Evolutionary conservation across 2,797 vertebrate species (phyloP).

Genomic region (Pogoniulus pusillus): DNA sequence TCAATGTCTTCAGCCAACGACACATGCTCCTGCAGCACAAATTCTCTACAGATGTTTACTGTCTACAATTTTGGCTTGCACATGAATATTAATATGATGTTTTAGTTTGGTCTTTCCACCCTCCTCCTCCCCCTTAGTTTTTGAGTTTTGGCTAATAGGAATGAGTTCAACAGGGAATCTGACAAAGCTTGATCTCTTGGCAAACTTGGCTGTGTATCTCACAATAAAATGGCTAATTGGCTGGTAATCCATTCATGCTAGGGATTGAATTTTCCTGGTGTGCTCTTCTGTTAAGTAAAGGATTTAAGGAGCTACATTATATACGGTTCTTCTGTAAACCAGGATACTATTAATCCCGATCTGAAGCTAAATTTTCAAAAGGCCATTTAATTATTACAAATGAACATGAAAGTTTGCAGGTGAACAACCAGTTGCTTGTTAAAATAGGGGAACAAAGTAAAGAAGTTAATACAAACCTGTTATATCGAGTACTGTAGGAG

Average conservation of each 20-base stretch:
- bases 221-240: slow-evolving; percentile 65
- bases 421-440: not conserved
- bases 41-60: not conserved
- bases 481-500: slow-evolving; percentile 93
- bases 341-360: slow-evolving; percentile 31
- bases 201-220: slow-evolving; percentile 41
- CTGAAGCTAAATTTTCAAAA: slow-evolving; percentile 40
- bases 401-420: not conserved
- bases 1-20: not conserved
- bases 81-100: not conserved
- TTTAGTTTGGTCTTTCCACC: not conserved
- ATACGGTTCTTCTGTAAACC: slow-evolving; percentile 29
- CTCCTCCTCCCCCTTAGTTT: not conserved
- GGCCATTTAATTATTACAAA: slow-evolving; percentile 33
- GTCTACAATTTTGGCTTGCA: not conserved
- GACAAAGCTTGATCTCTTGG: slow-evolving; percentile 45
- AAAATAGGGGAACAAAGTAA: not conserved
- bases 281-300: slow-evolving; percentile 34
- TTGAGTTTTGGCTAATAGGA: not conserved
- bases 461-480: slow-evolving; percentile 82
- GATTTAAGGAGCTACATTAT: slow-evolving; percentile 56
- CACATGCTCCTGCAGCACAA: not conserved
- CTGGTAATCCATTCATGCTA: slow-evolving; percentile 34
- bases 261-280: slow-evolving; percentile 58
- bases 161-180: slow-evolving; percentile 19